Base-by-base conservation (phyloP, 2,797 vertebrate genomes). In the Thaleichthys pacificus region DNA sequence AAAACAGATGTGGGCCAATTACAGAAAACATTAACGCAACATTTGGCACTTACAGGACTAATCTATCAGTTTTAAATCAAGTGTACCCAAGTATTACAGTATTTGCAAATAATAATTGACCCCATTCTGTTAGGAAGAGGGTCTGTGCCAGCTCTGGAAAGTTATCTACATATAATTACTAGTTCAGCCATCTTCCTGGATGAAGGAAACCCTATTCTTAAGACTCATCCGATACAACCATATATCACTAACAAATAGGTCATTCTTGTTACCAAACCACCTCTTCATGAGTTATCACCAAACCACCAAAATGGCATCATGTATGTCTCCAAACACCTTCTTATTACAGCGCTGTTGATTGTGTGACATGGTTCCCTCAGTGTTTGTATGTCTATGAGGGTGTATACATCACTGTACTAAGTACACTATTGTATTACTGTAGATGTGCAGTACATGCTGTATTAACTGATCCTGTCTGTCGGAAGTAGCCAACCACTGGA, bases 351-450 rank as follows among this genome's bases (percentile, higher is more conserved):
- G 19, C 19, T 17, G 51, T 56, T 17, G 19, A n/a, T 17, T 17
- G 19, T 56, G 51, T 56, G 4, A 56, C 15, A n/a, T 56, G 51
- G 19, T 47, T 47, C 51, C 15, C 51, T 56, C 51, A 56, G 19
- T 56, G 51, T 54, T 54, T 54, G 51, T 56, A 56, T 56, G 51
- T 56, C 51, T n/a, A 15, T 17, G 51, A 56, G 51, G 51, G 51
- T 56, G 17, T 56, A n/a, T 56, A n/a, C 51, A 56, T 17, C 51
- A 56, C 2, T 17, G 51, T 56, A 56, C 51, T 56, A 56, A 56
- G 19, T 56, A 56, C 51, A 56, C 15, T 56, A 56, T 56, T 56
- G 51, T 56, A 56, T n/a, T 56, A 56, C 51, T 56, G 51, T 56
- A 17, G 51, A 56, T n/a, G 15, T n/a, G 19, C 19, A n/a, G 51